Evolutionary conservation across 1,140 invertebrate genomes (phyloP), one percentile per base, ranked within the genome.

Genomic region (Apis laboriosa): DNA sequence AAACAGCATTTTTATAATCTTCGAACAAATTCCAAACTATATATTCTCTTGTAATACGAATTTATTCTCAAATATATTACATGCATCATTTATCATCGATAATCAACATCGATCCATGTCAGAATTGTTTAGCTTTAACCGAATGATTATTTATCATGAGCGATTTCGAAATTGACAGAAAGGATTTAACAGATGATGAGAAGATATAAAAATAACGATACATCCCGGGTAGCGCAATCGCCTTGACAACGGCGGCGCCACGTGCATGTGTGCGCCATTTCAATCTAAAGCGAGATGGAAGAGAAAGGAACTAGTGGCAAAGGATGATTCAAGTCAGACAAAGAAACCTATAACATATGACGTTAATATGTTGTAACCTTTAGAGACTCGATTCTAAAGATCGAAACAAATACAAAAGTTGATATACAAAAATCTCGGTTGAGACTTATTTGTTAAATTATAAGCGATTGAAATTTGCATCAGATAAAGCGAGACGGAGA

Each of bases 171-270:
- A 13, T 56, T 60, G 80, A 63, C 73, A 56, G 1, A 51, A 64
- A 11, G 67, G 17, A 66, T 60, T 28, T 55, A 28, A 13, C n/a
- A 63, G 8, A 63, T 28, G 55, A 73, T 24, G 58, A 76, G 53
- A 55, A 13, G 78, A 61, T 9, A 21, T 11, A 72, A 60, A 66
- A 43, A 76, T 43, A 56, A 34, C 58, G 43, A 76, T 60, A 56
- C 71, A 81, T 67, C 76, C 74, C 73, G 76, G 91, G 87, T 13
- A 63, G 92, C 92, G 93, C 92, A 93, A 91, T 91, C 92, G 92
- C 92, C 89, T 91, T 92, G 90, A 90, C 89, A 92, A 91, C 92
- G 83, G 86, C 89, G 90, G 90, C 90, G 90, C 91, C 92, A 93
- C 92, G 92, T 94, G 93, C 90, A 49, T 90, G 79, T 90, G 83